These are phyloP conservation scores for Pollenia angustigena DNA, from an alignment of 2,888 invertebrate genomes.

Conservation along the genomic window DNA sequence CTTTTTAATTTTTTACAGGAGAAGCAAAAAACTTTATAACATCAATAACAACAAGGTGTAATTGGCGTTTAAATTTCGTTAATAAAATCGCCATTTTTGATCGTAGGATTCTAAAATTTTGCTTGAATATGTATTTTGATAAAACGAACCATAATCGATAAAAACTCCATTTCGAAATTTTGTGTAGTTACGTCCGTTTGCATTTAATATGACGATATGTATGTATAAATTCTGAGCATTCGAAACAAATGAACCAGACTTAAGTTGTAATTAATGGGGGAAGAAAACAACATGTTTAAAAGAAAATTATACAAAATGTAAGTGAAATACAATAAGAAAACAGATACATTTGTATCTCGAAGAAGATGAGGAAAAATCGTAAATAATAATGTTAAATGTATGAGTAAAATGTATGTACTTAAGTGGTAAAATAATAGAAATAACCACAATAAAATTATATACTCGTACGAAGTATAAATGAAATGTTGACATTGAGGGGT, in stretches of 20 bases:
- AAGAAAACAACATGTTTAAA: conserved; percentile 37
- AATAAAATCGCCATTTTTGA: too few relatives aligned
- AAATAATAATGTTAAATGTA: conserved; percentile 22
- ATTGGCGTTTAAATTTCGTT: too few relatives aligned
- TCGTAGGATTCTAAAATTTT: too few relatives aligned
- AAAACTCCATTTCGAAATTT: too few relatives aligned
- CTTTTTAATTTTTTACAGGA: too few relatives aligned
- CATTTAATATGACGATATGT: too few relatives aligned
- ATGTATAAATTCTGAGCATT: conserved; percentile 18
- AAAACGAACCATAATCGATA: too few relatives aligned
- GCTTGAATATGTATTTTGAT: too few relatives aligned
- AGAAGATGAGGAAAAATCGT: neutral
- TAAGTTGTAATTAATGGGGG: conserved; percentile 48
- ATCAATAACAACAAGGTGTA: too few relatives aligned
- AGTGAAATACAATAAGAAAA: conserved; percentile 37
- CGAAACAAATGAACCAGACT: conserved; percentile 59
- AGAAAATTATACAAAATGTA: conserved; percentile 49
- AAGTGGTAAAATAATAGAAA: conserved; percentile 17
- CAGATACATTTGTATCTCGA: neutral
- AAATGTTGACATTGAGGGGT: conserved; percentile 7
- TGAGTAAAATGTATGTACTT: neutral
- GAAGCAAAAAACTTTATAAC: too few relatives aligned
- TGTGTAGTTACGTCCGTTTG: too few relatives aligned
- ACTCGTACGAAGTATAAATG: neutral
- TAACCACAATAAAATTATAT: conserved; percentile 41